A percentile compares a stretch with the other conserved stretches of the same genome.
These are phyloP conservation scores for Standfussiana lucernea DNA, from an alignment of 2,888 invertebrate species.

Conservation along the genomic window DNA sequence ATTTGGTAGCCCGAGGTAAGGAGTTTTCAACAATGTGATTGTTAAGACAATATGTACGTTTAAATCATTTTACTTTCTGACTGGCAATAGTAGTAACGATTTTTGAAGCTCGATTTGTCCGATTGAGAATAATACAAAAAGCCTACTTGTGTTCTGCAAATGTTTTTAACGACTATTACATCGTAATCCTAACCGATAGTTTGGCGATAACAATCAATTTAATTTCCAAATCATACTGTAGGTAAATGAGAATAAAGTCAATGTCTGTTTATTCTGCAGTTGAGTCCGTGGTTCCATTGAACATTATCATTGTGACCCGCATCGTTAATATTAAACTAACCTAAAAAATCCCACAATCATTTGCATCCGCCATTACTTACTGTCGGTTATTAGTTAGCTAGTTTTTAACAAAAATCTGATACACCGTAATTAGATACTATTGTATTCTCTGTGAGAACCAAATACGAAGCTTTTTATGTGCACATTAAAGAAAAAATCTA, in stretches of 20 bases:
- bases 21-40: not conserved
- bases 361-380: slow-evolving; percentile 62
- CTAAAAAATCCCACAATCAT: slow-evolving; percentile 62
- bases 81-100: not conserved
- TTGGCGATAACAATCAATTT: not conserved
- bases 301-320: slow-evolving; percentile 59
- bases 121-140: not conserved
- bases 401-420: slow-evolving; percentile 34
- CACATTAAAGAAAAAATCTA: slow-evolving; percentile 24
- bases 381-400: slow-evolving; percentile 31
- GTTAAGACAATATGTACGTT: not conserved
- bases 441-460: slow-evolving; percentile 53
- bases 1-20: too few species aligned
- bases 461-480: slow-evolving; percentile 13
- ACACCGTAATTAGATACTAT: slow-evolving; percentile 45
- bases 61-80: not conserved
- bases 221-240: slow-evolving; percentile 15
- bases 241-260: not conserved
- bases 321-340: slow-evolving; percentile 55
- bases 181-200: not conserved
- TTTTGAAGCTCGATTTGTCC: not conserved
- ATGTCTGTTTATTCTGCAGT: slow-evolving; percentile 3
- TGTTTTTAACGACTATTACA: not conserved
- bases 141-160: not conserved
- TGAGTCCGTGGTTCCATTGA: slow-evolving; percentile 33